Base-by-base conservation (phyloP, 2,888 invertebrate species). In the Galerucella calmariensis region DNA sequence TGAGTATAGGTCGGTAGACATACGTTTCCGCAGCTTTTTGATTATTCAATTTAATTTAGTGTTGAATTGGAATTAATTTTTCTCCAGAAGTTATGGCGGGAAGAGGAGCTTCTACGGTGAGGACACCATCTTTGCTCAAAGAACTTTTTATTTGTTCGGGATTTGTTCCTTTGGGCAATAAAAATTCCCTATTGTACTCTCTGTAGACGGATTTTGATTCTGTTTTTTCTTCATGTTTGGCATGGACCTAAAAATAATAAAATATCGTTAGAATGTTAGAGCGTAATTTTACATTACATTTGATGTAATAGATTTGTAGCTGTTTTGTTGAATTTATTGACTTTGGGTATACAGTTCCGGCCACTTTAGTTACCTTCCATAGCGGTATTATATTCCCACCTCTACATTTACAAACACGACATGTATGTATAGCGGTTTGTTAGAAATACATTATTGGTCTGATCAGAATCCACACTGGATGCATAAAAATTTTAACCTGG, bases 131-230 rank as follows among this genome's bases (percentile, higher is more conserved):
- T 88, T 97, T 96, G 86, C 97, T 97, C 86, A 99, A 90, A 63
- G 97, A 97, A 46, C 97, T 98, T 88, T 96, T 96, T 89, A 99
- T 97, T 80, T 93, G 92, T 89, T 98, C 98, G 0, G 98, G 97
- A 88, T 98, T 97, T 75, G 98, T 97, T 83, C 98, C 98, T 88
- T 97, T 96, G 8, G 98, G 99, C 87, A 99, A 90, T 87, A 98
- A 90, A 91, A 98, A 99, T 89, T 98, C 98, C 81, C 97, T 92
- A 89, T 98, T 98, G 92, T 98, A 99, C 89, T 99, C 98, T 89
- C 98, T 93, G 92, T 97, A 98, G 77, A 98, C 97, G 61, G 97
- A 96, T 90, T 97, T 97, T 86, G 95, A 96, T 88, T 97, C 97
- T 69, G 96, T 93, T 89, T 98, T 98, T 89, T 99, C 98, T 88